Evolutionary conservation across 2,888 invertebrate species (phyloP).

Genomic region (Xylocampa areola): DNA sequence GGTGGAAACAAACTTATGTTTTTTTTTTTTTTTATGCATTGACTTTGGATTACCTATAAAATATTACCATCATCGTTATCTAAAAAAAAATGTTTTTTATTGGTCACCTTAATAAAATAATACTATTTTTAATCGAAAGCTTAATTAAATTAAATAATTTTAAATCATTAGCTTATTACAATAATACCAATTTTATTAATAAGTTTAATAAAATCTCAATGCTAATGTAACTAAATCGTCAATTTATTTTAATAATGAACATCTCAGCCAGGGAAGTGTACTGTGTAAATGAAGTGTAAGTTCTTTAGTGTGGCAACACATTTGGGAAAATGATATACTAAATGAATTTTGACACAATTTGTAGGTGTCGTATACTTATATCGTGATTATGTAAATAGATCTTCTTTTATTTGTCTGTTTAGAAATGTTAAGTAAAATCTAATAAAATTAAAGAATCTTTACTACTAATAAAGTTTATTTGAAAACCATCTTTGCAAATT

Average conservation of each 20-base stretch:
- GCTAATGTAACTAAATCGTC: slow-evolving; percentile 33
- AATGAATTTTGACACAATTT: background rate
- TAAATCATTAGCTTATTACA: slow-evolving; percentile 40
- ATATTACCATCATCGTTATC: background rate
- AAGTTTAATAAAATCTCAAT: slow-evolving; percentile 50
- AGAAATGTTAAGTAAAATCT: background rate
- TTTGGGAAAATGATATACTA: background rate
- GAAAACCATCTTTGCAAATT: background rate
- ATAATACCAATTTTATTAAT: slow-evolving; percentile 59
- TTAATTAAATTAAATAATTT: slow-evolving; percentile 16
- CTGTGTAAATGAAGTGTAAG: background rate
- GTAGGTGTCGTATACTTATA: slow-evolving; percentile 9
- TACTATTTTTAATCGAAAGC: slow-evolving; percentile 10
- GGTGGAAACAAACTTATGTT: background rate
- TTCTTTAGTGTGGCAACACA: slow-evolving; percentile 39
- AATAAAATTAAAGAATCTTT: slow-evolving; percentile 7
- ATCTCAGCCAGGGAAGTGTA: slow-evolving; percentile 8
- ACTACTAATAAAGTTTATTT: background rate
- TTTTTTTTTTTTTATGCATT: background rate
- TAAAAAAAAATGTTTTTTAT: slow-evolving; percentile 3
- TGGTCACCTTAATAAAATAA: slow-evolving; percentile 10
- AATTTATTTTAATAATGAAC: slow-evolving; percentile 25
- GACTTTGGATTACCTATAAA: slow-evolving; percentile 6
- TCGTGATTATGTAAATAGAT: background rate
- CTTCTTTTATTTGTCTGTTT: background rate